phyloP scores from a whole-genome alignment of 2,113 vertebrate genomes.

The Asarcornis scutulata region DNA sequence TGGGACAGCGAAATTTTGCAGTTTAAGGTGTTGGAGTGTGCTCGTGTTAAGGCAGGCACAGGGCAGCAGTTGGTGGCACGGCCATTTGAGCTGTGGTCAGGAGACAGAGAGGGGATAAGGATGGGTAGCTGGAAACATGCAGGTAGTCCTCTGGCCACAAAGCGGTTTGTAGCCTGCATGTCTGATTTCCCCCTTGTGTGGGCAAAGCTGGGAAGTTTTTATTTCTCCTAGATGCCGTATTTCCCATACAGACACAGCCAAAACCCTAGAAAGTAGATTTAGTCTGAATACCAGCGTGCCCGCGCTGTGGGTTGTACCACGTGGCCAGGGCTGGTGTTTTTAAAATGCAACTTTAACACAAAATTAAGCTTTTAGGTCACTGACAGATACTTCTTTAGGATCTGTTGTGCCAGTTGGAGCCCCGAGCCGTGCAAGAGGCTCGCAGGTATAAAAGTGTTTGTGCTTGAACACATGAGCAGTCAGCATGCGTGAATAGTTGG shows the following conservation, averaged over 20 bases:
- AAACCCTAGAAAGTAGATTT: background rate
- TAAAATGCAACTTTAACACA: background rate
- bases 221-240: accelerated
- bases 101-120: no score
- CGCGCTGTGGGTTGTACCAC: accelerated
- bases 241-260: background rate
- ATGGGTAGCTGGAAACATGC: background rate
- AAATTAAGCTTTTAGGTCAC: background rate
- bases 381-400: background rate
- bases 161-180: background rate
- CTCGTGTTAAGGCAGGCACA: background rate
- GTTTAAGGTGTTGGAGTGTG: accelerated
- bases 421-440: background rate
- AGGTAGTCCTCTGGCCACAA: background rate
- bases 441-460: background rate
- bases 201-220: background rate
- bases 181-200: accelerated
- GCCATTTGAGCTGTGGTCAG: background rate
- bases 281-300: background rate
- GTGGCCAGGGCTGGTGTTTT: background rate
- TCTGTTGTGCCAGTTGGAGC: background rate
- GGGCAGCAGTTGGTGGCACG: background rate
- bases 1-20: background rate
- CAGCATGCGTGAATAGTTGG: background rate
- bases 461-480: background rate